Base-by-base conservation (phyloP, 2,113 vertebrate species). In the Proterorhinus semilunaris region DNA sequence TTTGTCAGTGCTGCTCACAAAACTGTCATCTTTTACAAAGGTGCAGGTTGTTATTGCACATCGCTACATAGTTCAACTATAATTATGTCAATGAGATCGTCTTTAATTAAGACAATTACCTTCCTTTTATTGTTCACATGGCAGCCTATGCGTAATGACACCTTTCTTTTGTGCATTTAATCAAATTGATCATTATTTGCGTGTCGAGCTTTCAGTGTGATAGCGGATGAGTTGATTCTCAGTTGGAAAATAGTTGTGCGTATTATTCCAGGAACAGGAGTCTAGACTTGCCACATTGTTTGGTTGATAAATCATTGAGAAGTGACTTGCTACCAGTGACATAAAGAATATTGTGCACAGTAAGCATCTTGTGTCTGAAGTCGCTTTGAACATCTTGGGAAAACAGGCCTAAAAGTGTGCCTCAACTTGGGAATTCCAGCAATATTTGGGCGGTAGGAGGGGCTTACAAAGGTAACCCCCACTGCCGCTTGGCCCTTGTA, bases 401-500 rank as follows among this genome's bases (percentile, higher is more conserved):
- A 79, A 77, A 46, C 17, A 48, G 67, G 64, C 62, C 71, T 71
- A 57, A 80, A 82, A 83, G 67, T 62, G 71, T 78, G 70, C 71
- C 68, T 57, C 80, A 82, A 76, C 79, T 91, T 88, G 75, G 69
- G 83, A 92, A 92, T 93, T 91, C 89, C 86, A 82, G 87, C 85
- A 91, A 91, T 92, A 89, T 92, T 89, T 92, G 81, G 27, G 64
- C 72, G 76, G 79, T 90, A 88, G 93, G 90, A 89, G 91, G 81
- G 75, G 87, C 88, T 86, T 83, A 85, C 17, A 90, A 94, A 94
- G 89, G 90, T 91, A 94, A 79, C 90, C 92, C 95, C 93, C 53
- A 76, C 74, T 68, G 71, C 76, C 87, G 88, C 86, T 93, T 89
- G 72, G 92, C 92, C 90, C 90, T 90, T 79, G 48, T 73, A 88